phyloP scores from a whole-genome alignment of 2,888 invertebrate genomes.

The Ischnura elegans region DNA sequence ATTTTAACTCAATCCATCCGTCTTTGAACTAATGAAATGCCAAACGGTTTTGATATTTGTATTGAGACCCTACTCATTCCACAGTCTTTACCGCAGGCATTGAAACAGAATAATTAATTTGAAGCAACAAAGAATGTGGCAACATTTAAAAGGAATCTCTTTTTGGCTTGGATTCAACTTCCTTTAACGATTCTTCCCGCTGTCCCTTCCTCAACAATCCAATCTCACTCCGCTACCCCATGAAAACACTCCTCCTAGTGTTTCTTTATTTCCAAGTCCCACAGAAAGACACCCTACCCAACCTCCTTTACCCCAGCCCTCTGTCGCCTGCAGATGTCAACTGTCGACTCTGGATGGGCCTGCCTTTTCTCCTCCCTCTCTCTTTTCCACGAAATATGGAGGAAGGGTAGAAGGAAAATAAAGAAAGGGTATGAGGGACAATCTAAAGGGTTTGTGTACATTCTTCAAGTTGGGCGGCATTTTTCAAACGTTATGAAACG shows the following conservation, averaged over 20 bases:
- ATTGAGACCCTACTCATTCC: too few relatives aligned
- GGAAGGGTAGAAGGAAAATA: too few relatives aligned
- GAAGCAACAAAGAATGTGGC: too few relatives aligned
- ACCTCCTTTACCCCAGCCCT: not conserved
- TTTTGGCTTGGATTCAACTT: too few relatives aligned
- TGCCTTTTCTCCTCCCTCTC: too few relatives aligned
- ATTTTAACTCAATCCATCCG: too few relatives aligned
- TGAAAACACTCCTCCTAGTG: not conserved
- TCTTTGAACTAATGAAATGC: too few relatives aligned
- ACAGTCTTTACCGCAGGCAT: too few relatives aligned
- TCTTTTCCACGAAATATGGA: not conserved
- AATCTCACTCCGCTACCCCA: not conserved
- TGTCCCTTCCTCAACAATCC: not conserved
- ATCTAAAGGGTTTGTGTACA: not conserved
- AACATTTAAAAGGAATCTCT: too few relatives aligned
- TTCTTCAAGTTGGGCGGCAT: not conserved
- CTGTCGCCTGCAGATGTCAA: conserved; percentile 23
- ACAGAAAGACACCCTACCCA: not conserved
- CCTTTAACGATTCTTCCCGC: too few relatives aligned
- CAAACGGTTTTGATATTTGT: too few relatives aligned
- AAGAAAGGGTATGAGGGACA: not conserved
- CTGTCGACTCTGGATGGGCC: not conserved
- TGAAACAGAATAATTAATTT: too few relatives aligned
- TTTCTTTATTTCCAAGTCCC: not conserved
- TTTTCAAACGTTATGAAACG: conserved; percentile 23